Percentiles rank a stretch among this genome's conserved stretches.
Conservation (phyloP, 2,888 invertebrate genomes). For the Sycophila texana region DNA sequence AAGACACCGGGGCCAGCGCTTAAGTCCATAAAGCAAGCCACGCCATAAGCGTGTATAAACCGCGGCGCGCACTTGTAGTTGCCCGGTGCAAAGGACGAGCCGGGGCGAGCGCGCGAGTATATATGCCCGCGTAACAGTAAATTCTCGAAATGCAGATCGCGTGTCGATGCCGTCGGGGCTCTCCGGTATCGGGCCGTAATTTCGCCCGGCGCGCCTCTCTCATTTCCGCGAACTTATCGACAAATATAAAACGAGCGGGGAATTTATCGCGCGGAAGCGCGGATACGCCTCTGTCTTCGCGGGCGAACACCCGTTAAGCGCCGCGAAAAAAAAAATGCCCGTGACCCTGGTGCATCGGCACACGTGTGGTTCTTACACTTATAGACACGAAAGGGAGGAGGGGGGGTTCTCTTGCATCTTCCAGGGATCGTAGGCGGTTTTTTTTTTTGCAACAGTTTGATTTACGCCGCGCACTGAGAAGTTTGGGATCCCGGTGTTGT, state of each 20-base stretch:
- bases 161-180: neutral
- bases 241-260: slow-evolving; percentile 39
- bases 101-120: neutral
- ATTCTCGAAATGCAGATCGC: slow-evolving; percentile 51
- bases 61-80: slow-evolving; percentile 13
- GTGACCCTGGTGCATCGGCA: slow-evolving; percentile 54
- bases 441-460: slow-evolving; percentile 60
- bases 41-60: neutral
- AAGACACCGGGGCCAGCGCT: slow-evolving; percentile 18
- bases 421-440: slow-evolving; percentile 60
- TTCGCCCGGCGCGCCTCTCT: slow-evolving; percentile 21
- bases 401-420: slow-evolving; percentile 55
- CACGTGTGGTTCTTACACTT: slow-evolving; percentile 57
- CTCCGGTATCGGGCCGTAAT: slow-evolving; percentile 23
- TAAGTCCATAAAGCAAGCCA: slow-evolving; percentile 16
- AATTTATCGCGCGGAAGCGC: slow-evolving; percentile 61
- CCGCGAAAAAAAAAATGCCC: slow-evolving; percentile 61
- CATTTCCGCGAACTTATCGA: slow-evolving; percentile 47
- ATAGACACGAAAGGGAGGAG: neutral
- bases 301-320: slow-evolving; percentile 69
- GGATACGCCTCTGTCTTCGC: slow-evolving; percentile 63
- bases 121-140: slow-evolving; percentile 30
- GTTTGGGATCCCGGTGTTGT: neutral
- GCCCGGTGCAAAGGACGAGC: neutral
- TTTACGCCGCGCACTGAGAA: neutral